Evolutionary conservation across 2,113 vertebrate genomes (phyloP).

Genomic region (Macroglossus sobrinus): DNA sequence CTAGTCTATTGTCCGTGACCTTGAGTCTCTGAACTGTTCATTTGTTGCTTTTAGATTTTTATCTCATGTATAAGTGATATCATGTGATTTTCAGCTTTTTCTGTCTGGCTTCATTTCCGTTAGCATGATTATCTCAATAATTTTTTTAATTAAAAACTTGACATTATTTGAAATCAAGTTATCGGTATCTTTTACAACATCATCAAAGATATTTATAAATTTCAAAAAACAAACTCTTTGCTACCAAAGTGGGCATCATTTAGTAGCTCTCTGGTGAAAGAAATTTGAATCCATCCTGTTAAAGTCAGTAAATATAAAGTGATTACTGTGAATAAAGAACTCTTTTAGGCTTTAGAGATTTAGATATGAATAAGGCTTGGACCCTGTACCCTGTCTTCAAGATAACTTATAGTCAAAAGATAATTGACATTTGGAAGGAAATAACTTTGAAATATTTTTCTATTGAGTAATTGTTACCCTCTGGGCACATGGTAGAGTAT

Average conservation of each 20-base stretch:
- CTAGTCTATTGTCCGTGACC: too few species aligned
- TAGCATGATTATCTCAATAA: neutral
- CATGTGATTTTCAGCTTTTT: too few species aligned
- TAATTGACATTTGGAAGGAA: neutral
- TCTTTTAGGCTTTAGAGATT: neutral
- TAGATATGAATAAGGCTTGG: neutral
- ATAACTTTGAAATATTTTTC: neutral
- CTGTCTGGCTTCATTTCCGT: too few species aligned
- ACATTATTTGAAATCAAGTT: slow-evolving; percentile 27
- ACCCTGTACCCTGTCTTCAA: neutral
- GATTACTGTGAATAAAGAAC: neutral
- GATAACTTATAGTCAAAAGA: slow-evolving; percentile 1
- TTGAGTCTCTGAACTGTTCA: too few species aligned
- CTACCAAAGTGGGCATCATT: neutral
- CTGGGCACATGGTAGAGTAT: neutral
- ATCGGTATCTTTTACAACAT: neutral
- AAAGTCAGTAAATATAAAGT: neutral
- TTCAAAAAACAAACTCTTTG: neutral
- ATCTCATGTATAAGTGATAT: too few species aligned
- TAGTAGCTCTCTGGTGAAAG: neutral
- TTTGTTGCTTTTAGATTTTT: too few species aligned
- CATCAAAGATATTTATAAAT: slow-evolving; percentile 16
- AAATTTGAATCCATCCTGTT: neutral
- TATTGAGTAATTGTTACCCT: neutral
- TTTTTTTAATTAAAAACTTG: neutral